phyloP scores from a whole-genome alignment of 1,140 invertebrate genomes.

The Calliphora vicina region DNA sequence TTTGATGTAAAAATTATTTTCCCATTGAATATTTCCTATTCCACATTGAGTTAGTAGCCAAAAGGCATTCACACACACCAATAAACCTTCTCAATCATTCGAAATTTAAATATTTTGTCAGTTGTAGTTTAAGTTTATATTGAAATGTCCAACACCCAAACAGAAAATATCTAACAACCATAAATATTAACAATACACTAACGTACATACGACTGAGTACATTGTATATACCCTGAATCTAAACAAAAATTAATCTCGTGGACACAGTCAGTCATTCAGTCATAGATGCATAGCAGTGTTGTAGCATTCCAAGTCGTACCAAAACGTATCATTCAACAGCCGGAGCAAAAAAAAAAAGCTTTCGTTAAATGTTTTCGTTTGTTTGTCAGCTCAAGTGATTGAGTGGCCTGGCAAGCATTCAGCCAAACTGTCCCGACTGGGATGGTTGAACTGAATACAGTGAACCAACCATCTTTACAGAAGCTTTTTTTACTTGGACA shows the following conservation, averaged over 20 bases:
- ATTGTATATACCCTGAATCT: not conserved
- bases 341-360: not conserved
- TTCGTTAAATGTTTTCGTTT: slow-evolving; percentile 23
- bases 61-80: not conserved
- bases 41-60: not conserved
- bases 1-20: not conserved
- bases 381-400: slow-evolving; percentile 23
- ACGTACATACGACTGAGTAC: not conserved
- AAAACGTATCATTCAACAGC: not conserved
- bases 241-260: not conserved
- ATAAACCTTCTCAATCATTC: slow-evolving; percentile 1
- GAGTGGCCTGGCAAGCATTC: not conserved
- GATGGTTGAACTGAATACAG: not conserved
- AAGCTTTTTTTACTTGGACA: slow-evolving; percentile 17
- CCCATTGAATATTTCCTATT: not conserved
- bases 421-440: not conserved
- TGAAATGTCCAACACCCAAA: slow-evolving; percentile 8
- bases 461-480: not conserved
- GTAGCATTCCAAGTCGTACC: not conserved
- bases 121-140: not conserved
- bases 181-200: not conserved
- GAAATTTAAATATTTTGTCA: slow-evolving; percentile 17
- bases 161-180: not conserved
- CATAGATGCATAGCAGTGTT: too few species aligned
- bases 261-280: not conserved